phyloP scores from a whole-genome alignment of 53 echinoderm and acorn worm genomes.

The Patiria pectinifera region DNA sequence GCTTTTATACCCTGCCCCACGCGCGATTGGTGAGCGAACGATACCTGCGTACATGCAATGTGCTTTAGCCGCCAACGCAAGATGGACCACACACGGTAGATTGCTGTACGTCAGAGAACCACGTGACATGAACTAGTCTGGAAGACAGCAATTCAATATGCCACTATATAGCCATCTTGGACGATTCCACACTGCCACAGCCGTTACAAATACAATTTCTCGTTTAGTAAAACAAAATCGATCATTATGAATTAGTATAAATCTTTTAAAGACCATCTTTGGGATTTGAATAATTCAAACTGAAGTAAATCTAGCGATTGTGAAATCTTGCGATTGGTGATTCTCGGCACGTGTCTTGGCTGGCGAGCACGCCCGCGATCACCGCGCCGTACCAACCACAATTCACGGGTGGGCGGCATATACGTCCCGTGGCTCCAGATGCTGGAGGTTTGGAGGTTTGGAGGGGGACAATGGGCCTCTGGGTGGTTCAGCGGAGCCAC shows the following conservation, averaged over 20 bases:
- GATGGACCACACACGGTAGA: background rate
- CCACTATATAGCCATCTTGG: too few species aligned
- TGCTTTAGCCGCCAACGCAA: background rate
- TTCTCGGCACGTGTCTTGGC: conserved; percentile 10
- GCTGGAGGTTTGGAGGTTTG: background rate
- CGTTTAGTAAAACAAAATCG: too few species aligned
- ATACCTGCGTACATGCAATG: background rate
- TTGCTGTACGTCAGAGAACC: conserved; percentile 22
- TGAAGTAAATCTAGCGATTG: background rate
- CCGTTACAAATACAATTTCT: too few species aligned
- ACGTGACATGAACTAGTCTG: conserved; percentile 23
- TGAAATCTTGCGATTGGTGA: background rate
- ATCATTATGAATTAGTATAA: too few species aligned
- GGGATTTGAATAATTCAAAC: background rate
- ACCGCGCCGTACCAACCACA: too few species aligned
- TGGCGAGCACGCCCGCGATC: background rate
- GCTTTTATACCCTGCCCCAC: conserved; percentile 33
- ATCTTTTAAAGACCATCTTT: background rate
- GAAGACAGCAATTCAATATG: background rate
- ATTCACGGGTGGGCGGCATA: too few species aligned
- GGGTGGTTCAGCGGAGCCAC: conserved; percentile 21
- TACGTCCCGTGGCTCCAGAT: too few species aligned
- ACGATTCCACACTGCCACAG: too few species aligned
- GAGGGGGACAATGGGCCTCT: background rate
- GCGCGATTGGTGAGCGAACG: conserved; percentile 25